Conservation (phyloP, 2,888 invertebrate species). For the Oxyscelio sp. region DNA sequence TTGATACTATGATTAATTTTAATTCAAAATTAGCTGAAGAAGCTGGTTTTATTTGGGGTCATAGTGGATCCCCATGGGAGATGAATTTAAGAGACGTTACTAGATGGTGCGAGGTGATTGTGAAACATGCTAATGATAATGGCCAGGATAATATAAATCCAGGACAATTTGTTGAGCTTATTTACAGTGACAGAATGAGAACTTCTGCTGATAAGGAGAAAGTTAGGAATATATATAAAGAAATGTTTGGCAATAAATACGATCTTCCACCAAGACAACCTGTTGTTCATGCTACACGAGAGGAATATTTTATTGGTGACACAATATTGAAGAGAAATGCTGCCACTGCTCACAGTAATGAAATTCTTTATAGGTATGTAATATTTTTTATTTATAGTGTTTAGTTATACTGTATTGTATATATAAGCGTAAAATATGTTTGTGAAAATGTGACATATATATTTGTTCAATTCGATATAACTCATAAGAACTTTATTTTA, state of each 20-base stretch:
- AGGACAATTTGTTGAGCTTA: constrained; percentile 92
- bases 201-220: constrained; percentile 93
- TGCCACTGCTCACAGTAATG: too few species aligned
- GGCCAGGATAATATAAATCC: constrained; percentile 86
- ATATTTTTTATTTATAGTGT: too few species aligned
- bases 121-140: constrained; percentile 82
- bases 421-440: too few species aligned
- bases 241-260: constrained; percentile 88
- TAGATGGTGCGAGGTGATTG: constrained; percentile 96
- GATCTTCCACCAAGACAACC: constrained; percentile 89
- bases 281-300: constrained; percentile 90
- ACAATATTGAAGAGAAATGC: constrained; percentile 89
- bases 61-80: constrained; percentile 97
- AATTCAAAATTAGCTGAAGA: constrained; percentile 92
- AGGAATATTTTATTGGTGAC: constrained; percentile 91
- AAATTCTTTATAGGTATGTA: too few species aligned
- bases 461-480: too few species aligned
- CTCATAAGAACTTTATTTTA: too few species aligned
- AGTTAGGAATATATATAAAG: constrained; percentile 89
- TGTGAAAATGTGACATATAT: too few species aligned
- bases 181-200: constrained; percentile 96
- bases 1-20: constrained; percentile 93
- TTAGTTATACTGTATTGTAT: too few species aligned
- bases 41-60: constrained; percentile 92
- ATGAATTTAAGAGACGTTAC: constrained; percentile 98